Base-by-base conservation (phyloP, 2,888 invertebrate genomes). In the Tetranychus truncatus region DNA sequence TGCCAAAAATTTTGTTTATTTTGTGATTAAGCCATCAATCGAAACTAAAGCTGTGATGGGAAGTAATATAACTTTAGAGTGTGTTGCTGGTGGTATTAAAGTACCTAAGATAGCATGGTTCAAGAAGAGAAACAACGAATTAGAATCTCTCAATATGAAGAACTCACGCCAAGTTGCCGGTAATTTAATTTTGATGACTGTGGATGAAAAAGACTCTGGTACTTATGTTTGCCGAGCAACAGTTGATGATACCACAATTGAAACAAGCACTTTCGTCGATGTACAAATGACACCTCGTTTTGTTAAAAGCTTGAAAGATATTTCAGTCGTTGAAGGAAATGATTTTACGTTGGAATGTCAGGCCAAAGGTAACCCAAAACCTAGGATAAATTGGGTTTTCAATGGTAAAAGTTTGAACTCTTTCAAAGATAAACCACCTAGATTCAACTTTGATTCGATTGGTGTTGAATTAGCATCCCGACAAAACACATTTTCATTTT, bases 321-420 rank as follows among this genome's bases (percentile, higher is more conserved):
- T 84, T 7, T 81, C 84, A 6, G 85, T 86, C 11, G 85, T 85
- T 79, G 86, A 86, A 80, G 86, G 86, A 8, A 84, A 84, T 55
- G 81, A 83, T 4, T 81, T 86, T 2, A 81, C 82, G 74, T 79
- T 88, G 74, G 83, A 84, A 83, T 88, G 83, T 84, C 84, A 15
- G 81, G 86, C 87, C 67, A 85, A 84, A 9, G 93, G 92, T 0
- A 86, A 87, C 73, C 93, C 93, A 0, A 84, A 86, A 67, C 93
- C 94, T 0, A 84, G 84, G 5, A 86, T 92, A 65, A 88, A 88
- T 78, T 95, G 95, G 95, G 84, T 93, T 76, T 87, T 92, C 75
- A 93, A 95, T 81, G 91, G 92, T 0, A 87, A 88, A 21, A 18
- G 11, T 1, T 69, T 69, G 21, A 69, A 5, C n/a, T 34, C 34